phyloP scores from a whole-genome alignment of 2,113 vertebrate species.

The Mionectes macconnelli region DNA sequence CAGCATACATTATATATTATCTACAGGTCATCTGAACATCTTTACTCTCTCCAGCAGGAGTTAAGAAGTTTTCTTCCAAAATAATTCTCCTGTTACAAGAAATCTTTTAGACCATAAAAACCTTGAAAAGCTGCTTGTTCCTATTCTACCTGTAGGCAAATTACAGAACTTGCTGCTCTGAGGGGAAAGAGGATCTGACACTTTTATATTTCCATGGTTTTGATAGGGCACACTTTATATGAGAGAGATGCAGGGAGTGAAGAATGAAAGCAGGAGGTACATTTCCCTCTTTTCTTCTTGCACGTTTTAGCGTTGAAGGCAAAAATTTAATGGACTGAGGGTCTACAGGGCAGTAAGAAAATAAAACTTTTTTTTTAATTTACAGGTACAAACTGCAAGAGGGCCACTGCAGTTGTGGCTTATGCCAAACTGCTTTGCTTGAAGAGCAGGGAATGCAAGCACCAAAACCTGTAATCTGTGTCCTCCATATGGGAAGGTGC shows the following conservation, averaged over 20 bases:
- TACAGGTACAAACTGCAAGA: neutral
- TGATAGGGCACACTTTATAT: neutral
- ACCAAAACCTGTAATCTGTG: neutral
- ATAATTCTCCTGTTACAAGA: neutral
- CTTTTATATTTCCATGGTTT: neutral
- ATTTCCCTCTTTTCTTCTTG: neutral
- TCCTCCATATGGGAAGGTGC: neutral
- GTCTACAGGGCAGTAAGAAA: neutral
- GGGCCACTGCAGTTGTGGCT: neutral
- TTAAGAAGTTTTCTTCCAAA: neutral
- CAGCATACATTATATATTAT: neutral
- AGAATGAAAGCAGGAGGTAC: neutral
- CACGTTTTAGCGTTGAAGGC: neutral
- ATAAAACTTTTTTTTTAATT: neutral
- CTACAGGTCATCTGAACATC: constrained; percentile 11
- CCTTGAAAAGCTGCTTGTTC: neutral
- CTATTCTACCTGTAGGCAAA: neutral
- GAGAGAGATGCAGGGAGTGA: neutral
- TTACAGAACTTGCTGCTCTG: neutral
- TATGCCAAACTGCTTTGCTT: neutral
- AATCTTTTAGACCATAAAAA: neutral
- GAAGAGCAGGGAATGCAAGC: neutral
- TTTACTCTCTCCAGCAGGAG: neutral
- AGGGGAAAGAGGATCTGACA: neutral
- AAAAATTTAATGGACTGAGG: neutral